Base-by-base conservation (phyloP, 2,113 vertebrate species). In the Hypanus sabinus region DNA sequence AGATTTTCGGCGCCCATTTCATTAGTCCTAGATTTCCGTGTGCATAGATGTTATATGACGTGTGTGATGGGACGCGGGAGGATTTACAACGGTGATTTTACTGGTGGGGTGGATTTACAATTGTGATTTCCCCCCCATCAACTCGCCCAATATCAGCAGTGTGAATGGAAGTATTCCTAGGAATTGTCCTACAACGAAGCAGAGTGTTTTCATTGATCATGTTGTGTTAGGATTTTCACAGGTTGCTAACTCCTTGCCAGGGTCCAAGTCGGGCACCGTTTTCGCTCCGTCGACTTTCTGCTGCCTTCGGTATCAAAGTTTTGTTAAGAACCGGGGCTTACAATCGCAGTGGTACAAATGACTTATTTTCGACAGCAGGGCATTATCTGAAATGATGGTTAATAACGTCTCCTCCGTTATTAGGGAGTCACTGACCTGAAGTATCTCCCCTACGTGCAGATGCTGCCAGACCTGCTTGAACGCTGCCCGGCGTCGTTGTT, bases 1-100 rank as follows among this genome's bases (percentile, higher is more conserved):
- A 68, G 60, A 90, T 90, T 33, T 20, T 90, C 85, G 85, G 60
- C 85, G 85, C 60, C 85, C 85, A 30, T 36, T 90, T 65, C 30
- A 90, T 90, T 65, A n/a, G 12, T 14, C 30, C 27, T 18, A 79
- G 27, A 88, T 88, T 87, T 88, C 11, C 46, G 46, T 57, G 5
- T n/a, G 11, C 30, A 57, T 16, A 7, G 24, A 14, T 16, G 57
- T n/a, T n/a, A 55, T 38, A 83, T 46, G 38, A 46, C 80, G 10
- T 55, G 5, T 24, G 85, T 5, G n/a, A 6, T 30, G 20, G n/a
- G 60, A 88, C 27, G 14, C 20, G 71, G 18, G 71, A 73, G 71
- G 71, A 70, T 16, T n/a, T 36, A 12, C 33, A 76, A 76, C 10
- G 9, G 10, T 33, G 76, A 30, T 38, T 46, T 36, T 22, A 14